These are phyloP conservation scores for Nasonia giraulti DNA, from an alignment of 1,140 invertebrate species.

Conservation along the genomic window DNA sequence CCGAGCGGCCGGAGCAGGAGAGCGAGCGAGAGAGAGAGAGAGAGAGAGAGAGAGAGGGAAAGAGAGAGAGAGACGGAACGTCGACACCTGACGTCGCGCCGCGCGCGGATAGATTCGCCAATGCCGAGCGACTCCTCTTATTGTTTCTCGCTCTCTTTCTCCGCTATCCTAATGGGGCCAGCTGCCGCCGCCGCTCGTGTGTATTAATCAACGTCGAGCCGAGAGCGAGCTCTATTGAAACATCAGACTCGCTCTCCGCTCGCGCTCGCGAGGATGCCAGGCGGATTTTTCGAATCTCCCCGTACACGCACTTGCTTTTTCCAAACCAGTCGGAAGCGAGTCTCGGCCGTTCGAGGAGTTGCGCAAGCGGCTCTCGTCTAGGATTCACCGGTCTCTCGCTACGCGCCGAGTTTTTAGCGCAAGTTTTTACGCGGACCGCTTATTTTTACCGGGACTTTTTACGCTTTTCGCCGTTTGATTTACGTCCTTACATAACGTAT, in stretches of 20 bases:
- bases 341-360: too few relatives aligned
- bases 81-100: slow-evolving; percentile 17
- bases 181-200: not conserved
- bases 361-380: too few relatives aligned
- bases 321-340: too few relatives aligned
- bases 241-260: not conserved
- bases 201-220: slow-evolving; percentile 24
- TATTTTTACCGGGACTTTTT: not conserved
- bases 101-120: not conserved
- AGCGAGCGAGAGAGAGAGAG: not conserved
- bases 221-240: not conserved
- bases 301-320: too few relatives aligned
- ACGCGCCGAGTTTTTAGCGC: not conserved
- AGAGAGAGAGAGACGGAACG: not conserved
- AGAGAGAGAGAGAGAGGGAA: not conserved
- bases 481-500: slow-evolving; percentile 5
- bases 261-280: too few relatives aligned
- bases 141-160: not conserved
- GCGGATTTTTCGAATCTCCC: too few relatives aligned
- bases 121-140: not conserved
- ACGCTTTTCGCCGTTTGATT: not conserved
- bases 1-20: not conserved
- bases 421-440: not conserved
- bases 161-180: not conserved
- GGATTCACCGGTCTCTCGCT: too few relatives aligned